phyloP scores from a whole-genome alignment of 2,888 invertebrate species.

The Lochmaea capreae region DNA sequence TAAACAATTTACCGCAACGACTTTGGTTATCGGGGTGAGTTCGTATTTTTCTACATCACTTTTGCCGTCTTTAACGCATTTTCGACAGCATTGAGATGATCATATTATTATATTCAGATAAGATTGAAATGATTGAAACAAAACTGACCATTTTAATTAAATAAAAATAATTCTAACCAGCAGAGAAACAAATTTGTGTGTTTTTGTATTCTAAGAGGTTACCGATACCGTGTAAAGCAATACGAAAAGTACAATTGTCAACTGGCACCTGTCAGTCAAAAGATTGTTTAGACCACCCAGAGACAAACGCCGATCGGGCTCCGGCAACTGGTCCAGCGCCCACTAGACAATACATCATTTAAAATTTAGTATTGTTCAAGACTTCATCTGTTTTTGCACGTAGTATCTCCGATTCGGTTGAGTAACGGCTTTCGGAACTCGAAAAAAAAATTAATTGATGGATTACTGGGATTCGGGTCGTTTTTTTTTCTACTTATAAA shows the following conservation, averaged over 20 bases:
- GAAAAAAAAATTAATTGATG: neutral
- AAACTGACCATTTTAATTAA: neutral
- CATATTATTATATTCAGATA: no score
- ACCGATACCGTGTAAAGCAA: conserved; percentile 18
- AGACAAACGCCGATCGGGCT: conserved; percentile 24
- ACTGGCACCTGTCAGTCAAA: conserved; percentile 34
- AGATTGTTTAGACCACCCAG: conserved; percentile 30
- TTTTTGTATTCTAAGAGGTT: conserved; percentile 18
- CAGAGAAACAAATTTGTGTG: conserved; percentile 26
- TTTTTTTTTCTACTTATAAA: neutral
- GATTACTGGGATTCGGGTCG: neutral
- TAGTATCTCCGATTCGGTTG: conserved; percentile 18
- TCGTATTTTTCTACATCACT: no score
- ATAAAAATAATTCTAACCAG: neutral
- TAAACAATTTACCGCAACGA: no score
- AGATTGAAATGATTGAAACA: no score
- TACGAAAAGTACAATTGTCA: conserved; percentile 27
- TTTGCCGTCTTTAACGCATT: no score
- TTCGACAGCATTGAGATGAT: no score
- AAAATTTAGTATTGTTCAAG: conserved; percentile 50
- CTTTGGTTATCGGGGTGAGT: no score
- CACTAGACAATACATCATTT: conserved; percentile 53
- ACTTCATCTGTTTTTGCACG: conserved; percentile 44
- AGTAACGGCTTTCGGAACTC: conserved; percentile 1
- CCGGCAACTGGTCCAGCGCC: conserved; percentile 27